Conservation (phyloP, 2,888 invertebrate genomes). For the Prionchulus punctatus region DNA sequence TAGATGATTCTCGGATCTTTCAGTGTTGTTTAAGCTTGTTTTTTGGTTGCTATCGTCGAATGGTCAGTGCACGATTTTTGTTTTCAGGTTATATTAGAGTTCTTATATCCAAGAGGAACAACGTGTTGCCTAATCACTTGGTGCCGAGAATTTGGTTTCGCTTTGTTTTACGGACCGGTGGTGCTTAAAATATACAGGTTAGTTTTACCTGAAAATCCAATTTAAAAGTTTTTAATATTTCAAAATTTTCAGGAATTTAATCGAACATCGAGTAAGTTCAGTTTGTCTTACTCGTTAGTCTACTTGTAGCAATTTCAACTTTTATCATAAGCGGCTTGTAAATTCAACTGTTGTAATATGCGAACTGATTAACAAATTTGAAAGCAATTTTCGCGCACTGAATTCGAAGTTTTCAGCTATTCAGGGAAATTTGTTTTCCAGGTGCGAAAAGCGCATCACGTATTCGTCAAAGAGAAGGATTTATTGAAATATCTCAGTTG, state of each 20-base stretch:
- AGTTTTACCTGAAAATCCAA: background rate
- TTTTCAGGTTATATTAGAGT: constrained; percentile 13
- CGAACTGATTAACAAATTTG: no score
- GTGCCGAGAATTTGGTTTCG: constrained; percentile 79
- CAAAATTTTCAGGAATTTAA: constrained; percentile 49
- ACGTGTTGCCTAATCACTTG: constrained; percentile 73
- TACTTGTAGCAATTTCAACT: no score
- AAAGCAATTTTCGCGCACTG: no score
- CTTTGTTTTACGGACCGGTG: constrained; percentile 78
- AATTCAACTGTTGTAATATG: no score
- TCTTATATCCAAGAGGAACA: constrained; percentile 12
- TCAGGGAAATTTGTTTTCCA: no score
- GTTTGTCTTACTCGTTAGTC: no score
- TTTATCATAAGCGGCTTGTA: no score
- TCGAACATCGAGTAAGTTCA: constrained; percentile 65
- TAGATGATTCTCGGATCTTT: no score
- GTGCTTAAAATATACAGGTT: constrained; percentile 76
- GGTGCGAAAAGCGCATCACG: constrained; percentile 70
- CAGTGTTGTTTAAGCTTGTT: no score
- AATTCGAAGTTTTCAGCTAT: no score
- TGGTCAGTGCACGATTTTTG: no score
- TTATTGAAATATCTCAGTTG: constrained; percentile 60
- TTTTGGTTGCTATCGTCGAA: no score
- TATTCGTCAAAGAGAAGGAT: constrained; percentile 80
- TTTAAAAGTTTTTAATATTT: background rate